Conservation (phyloP, 2,113 vertebrate species). For the Ictidomys tridecemlineatus region DNA sequence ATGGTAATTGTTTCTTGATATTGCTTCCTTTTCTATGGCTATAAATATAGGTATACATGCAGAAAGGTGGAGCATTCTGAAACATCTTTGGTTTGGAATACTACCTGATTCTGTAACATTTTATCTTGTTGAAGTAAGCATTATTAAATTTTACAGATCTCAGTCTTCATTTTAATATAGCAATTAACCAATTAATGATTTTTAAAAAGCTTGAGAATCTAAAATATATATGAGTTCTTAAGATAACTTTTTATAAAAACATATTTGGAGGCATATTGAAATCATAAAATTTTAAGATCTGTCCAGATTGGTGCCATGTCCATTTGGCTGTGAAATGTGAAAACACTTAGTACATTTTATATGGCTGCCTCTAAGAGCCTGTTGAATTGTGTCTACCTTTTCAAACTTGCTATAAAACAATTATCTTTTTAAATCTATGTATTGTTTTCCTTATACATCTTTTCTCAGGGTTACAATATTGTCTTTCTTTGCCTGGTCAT, state of each 20-base stretch:
- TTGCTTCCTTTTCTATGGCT: background rate
- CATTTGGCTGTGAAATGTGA: background rate
- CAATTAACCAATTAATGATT: background rate
- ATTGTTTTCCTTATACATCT: background rate
- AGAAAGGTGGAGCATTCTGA: background rate
- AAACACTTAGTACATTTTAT: background rate
- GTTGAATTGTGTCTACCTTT: background rate
- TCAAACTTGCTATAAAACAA: background rate
- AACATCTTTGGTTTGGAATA: background rate
- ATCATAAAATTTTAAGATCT: background rate
- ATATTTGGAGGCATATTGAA: background rate
- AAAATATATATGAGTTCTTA: background rate
- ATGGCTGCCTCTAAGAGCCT: background rate
- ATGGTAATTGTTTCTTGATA: background rate
- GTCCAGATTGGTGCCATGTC: background rate
- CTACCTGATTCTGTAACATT: background rate
- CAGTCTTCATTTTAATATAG: background rate
- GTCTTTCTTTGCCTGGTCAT: background rate
- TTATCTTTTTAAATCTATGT: background rate
- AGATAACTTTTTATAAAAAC: slow-evolving; percentile 18
- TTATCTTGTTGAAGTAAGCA: background rate
- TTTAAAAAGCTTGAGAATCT: background rate
- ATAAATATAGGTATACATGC: background rate
- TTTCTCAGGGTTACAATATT: background rate
- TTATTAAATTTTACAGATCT: background rate